These are phyloP conservation scores for Sternarchorhynchus goeldii DNA, from an alignment of 2,797 vertebrate species.

Conservation along the genomic window DNA sequence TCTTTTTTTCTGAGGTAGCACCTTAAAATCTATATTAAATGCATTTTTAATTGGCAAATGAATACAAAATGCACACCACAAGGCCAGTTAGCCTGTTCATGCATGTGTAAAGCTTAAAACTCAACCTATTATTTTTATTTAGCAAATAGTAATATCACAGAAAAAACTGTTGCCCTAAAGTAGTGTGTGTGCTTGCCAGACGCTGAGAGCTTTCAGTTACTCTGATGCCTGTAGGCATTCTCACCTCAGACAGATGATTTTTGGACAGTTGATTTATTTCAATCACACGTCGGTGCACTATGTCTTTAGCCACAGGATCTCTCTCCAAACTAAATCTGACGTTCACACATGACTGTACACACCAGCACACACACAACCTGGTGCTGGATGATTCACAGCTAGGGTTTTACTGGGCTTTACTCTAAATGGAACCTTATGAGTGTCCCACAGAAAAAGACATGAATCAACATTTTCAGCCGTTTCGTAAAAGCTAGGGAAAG, in stretches of 20 bases:
- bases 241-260: constrained; percentile 20
- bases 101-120: not conserved
- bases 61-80: constrained; percentile 78
- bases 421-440: constrained; percentile 40
- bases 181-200: too few species aligned
- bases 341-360: not conserved
- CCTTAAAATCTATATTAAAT: constrained; percentile 81
- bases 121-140: too few species aligned
- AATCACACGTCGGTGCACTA: constrained; percentile 17
- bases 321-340: constrained; percentile 15
- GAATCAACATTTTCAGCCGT: constrained; percentile 31
- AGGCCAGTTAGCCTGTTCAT: constrained; percentile 54
- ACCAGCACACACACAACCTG: constrained; percentile 26
- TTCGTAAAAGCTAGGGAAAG: constrained; percentile 28
- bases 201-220: not conserved
- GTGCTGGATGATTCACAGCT: constrained; percentile 56
- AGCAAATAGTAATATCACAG: too few species aligned
- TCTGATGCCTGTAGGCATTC: constrained; percentile 9
- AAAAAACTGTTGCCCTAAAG: too few species aligned
- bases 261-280: constrained; percentile 30
- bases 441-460: constrained; percentile 7
- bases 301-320: constrained; percentile 29
- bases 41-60: constrained; percentile 80
- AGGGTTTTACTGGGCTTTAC: constrained; percentile 56
- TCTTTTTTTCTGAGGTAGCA: constrained; percentile 72